Percentiles rank a stretch among this genome's conserved stretches.
phyloP scores from a whole-genome alignment of 2,113 vertebrate species.

The Equus quagga region DNA sequence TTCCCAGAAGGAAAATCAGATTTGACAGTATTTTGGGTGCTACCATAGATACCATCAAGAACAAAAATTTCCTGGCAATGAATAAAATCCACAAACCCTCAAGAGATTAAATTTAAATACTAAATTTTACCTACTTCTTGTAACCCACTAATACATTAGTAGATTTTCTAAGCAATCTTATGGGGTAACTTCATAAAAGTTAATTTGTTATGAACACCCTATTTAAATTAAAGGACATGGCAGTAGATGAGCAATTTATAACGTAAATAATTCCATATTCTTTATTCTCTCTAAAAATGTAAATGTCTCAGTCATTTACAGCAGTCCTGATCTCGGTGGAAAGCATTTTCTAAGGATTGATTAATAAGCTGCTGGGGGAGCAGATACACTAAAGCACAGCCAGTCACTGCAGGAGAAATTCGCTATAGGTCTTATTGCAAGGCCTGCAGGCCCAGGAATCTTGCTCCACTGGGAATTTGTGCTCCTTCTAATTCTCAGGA shows the following conservation, averaged over 20 bases:
- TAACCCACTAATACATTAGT: not conserved
- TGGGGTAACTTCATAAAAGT: not conserved
- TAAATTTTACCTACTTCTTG: constrained; percentile 36
- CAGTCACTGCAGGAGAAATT: not conserved
- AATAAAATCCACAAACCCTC: constrained; percentile 51
- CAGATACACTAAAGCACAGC: not conserved
- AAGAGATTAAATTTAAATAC: constrained; percentile 45
- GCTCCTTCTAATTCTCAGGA: constrained; percentile 1
- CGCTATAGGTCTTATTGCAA: not conserved
- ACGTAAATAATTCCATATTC: not conserved
- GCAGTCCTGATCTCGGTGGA: not conserved
- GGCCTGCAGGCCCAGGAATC: not conserved
- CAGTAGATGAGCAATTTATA: not conserved
- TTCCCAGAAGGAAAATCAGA: constrained; percentile 21
- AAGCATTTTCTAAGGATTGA: constrained; percentile 18
- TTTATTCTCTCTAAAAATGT: constrained; percentile 19
- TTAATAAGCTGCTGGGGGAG: not conserved
- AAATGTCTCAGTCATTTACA: not conserved
- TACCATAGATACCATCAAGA: constrained; percentile 67
- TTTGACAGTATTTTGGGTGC: constrained; percentile 38
- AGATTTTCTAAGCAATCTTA: not conserved
- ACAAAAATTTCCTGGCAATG: constrained; percentile 57
- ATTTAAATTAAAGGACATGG: constrained; percentile 7
- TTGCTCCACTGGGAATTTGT: not conserved
- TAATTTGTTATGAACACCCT: constrained; percentile 31